A percentile compares a stretch with the other conserved stretches of the same genome.
These are phyloP conservation scores for Strigamia crassipes DNA, from an alignment of 2,888 invertebrate species.

Conservation along the genomic window DNA sequence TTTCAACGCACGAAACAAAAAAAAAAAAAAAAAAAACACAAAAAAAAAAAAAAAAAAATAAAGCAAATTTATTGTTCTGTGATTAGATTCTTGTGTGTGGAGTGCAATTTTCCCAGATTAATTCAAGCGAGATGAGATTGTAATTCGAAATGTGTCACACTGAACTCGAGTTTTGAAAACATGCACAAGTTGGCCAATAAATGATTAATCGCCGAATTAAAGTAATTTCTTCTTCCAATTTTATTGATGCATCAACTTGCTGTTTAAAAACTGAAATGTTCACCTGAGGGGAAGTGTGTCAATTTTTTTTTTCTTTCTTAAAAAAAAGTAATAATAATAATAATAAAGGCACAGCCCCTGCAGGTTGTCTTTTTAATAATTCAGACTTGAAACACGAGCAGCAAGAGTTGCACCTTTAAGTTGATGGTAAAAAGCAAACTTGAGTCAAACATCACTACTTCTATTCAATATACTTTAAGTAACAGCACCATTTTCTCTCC, in stretches of 20 bases:
- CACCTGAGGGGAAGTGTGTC: background rate
- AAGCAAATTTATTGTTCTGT: constrained; percentile 24
- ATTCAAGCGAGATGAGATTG: background rate
- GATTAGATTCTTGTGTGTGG: constrained; percentile 1
- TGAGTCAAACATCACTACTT: constrained; percentile 33
- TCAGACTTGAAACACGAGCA: background rate
- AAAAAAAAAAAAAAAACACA: background rate
- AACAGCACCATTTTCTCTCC: constrained; percentile 13
- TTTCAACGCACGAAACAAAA: constrained; percentile 23
- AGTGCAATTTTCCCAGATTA: constrained; percentile 3
- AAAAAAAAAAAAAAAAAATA: background rate
- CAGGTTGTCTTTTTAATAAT: constrained; percentile 29
- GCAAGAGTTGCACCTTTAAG: constrained; percentile 4
- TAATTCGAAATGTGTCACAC: background rate
- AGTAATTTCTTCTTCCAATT: background rate
- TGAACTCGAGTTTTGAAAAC: background rate
- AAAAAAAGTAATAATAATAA: background rate
- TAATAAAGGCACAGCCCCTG: background rate
- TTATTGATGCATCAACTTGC: background rate
- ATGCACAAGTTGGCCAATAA: background rate
- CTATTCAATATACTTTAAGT: constrained; percentile 26
- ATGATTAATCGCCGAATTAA: background rate
- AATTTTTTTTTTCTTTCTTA: background rate
- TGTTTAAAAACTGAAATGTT: background rate
- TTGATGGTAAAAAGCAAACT: background rate